Evolutionary conservation across 2,888 invertebrate species (phyloP), one percentile per base, ranked within the genome.

Genomic region (Macaria notata): DNA sequence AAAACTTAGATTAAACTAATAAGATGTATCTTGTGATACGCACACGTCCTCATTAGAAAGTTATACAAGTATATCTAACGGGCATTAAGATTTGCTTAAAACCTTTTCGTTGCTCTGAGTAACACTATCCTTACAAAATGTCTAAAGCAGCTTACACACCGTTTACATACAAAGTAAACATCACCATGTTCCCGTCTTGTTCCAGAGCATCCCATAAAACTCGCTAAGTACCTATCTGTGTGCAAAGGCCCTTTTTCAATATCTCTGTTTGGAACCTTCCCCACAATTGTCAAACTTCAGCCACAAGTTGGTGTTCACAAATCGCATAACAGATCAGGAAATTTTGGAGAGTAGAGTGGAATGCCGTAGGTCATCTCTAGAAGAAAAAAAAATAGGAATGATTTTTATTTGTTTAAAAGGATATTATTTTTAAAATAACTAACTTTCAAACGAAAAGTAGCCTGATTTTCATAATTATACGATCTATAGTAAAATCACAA

Each of bases 241-340:
- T 44, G 47, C 39, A 45, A 4, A 56, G n/a, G 48, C 30, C 51
- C 44, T 48, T 52, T 56, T 48, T 43, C 47, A 52, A 56, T 44
- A 46, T 56, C 39, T 50, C 62, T 63, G 61, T 45, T 44, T 43
- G 54, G 57, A 44, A 49, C 52, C 56, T 48, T 48, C 48, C 48
- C 51, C 52, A 52, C 52, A 45, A 56, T 52, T 52, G 60, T 54
- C 69, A 60, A 66, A 73, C 69, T 70, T 73, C 63, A 70, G 69
- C 66, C 73, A 65, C 70, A 71, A 66, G 71, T 74, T 68, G 68
- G 63, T 58, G 51, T 60, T 71, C 75, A 61, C 73, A 71, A 71
- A 75, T 70, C 71, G 70, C 65, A 72, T 74, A 72, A 71, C 66
- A 68, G 66, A 65, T 69, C 63, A 69, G 65, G 63, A 69, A 68